Evolutionary conservation across 2,113 vertebrate species (phyloP), one percentile per base, ranked within the genome.

Genomic region (Monopterus albus): DNA sequence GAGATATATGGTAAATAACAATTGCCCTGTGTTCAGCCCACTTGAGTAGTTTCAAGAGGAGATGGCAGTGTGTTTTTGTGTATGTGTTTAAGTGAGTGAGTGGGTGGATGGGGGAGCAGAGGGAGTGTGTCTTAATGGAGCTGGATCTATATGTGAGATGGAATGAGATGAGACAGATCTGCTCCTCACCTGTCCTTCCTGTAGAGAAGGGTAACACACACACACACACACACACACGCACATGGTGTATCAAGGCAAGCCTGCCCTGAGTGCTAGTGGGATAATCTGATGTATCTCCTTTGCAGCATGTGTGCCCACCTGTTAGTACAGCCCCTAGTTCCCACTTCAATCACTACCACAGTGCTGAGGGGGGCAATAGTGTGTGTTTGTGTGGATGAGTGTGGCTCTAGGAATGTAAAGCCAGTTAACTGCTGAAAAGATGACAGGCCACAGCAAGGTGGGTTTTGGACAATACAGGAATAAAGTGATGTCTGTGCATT

Each of bases 121-220:
- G 64, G 40, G 45, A 35, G 61, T 12, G 5, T 74, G 57, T 82
- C 79, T 72, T 88, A 83, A 89, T 84, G 70, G 82, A 86, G 84
- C 76, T 67, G 43, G 73, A 57, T 77, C 57, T 6, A 76, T 90
- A 91, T 81, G 87, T 93, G 91, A 91, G 78, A 66, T 38, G 89
- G 88, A 91, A 92, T 91, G 81, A 85, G 87, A 91, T 92, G 86
- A 88, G 85, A 68, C 66, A 72, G 89, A 90, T 90, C 79, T 90
- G 85, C 78, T 82, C 39, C 77, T 91, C 88, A 89, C 87, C 79
- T 87, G 83, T 85, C 83, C 75, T 72, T 85, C 83, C 75, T 72
- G 72, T 66, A 74, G 60, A 80, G 55, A 81, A 53, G 20, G 49
- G 39, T 38, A 40, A 52, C 50, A 72, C 28, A 67, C 20, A 62